Evolutionary conservation across 1,140 invertebrate species (phyloP), one percentile per base, ranked within the genome.

Genomic region (Diabrotica undecimpunctata): DNA sequence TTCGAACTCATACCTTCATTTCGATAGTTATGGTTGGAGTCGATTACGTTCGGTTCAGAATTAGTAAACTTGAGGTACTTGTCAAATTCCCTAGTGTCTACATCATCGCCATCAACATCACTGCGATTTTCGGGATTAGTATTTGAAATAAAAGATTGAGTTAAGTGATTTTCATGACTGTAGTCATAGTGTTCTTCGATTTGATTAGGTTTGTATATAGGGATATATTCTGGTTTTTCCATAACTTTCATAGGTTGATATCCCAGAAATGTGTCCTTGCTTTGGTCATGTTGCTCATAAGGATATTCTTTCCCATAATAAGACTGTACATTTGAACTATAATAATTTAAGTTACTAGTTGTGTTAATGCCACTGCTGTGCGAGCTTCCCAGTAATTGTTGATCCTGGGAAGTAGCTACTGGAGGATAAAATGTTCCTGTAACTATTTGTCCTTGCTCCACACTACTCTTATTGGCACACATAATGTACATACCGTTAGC

Each of bases 401-500:
- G 88, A 72, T 91, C 89, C 74, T 91, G 89, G 12, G 88, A 87
- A 8, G 89, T 90, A 1, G 90, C 90, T 1, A 92, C 88, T 1
- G 91, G 91, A 10, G 91, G 91, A 78, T 91, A 93, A 81, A 91
- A 93, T 37, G 91, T 93, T 12, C 90, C 90, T n/a, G 89, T 91
- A 0, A 88, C 86, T 7, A 90, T 83, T 60, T 90, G 89, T 0
- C 88, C 87, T 68, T 90, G 88, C 73, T 91, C 89, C 13, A 90
- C 84, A 60, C 89, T 82, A 54, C 88, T 90, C 57, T 88, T 87
- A 77, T 90, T 92, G 54, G 89, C 90, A 78, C 90, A 92, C 81
- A 91, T 92, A 52, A 93, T 90, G 79, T 93, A 91, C 88, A 93
- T 90, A 9, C 90, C 91, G 70, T 92, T 91, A 1, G 89, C 88